Evolutionary conservation across 23 tunicate genomes (phyloP).

Genomic region (Aplidium turbinatum): DNA sequence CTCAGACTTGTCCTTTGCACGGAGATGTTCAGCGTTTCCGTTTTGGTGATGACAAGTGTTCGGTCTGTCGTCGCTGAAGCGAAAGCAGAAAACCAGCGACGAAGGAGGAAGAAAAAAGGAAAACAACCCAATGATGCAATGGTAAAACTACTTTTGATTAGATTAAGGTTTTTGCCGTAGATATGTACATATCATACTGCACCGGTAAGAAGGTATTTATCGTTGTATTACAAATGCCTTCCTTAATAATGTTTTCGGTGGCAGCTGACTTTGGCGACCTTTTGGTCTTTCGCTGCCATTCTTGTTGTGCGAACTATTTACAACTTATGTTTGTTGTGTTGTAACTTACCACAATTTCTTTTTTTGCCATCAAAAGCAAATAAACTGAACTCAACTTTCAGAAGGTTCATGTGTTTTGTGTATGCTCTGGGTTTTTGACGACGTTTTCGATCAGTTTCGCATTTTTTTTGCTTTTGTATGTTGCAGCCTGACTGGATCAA

Average conservation of each 20-base stretch:
- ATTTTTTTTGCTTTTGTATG: too few species aligned
- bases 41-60: constrained; percentile 32
- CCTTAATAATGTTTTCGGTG: not conserved
- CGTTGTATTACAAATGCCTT: not conserved
- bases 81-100: constrained; percentile 21
- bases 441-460: too few species aligned
- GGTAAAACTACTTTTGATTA: constrained; percentile 20
- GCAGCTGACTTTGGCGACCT: too few species aligned
- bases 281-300: too few species aligned
- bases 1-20: constrained; percentile 54
- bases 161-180: not conserved
- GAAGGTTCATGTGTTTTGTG: too few species aligned
- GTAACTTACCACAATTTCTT: too few species aligned
- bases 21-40: constrained; percentile 78
- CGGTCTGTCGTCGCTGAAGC: constrained; percentile 28
- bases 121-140: constrained; percentile 32
- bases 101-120: constrained; percentile 61
- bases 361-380: too few species aligned
- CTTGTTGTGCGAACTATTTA: too few species aligned
- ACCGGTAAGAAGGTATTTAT: not conserved
- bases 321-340: too few species aligned
- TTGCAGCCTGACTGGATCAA: not conserved
- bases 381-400: too few species aligned
- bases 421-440: too few species aligned
- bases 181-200: not conserved